phyloP scores from a whole-genome alignment of 1,140 invertebrate species.

The Delia radicum region DNA sequence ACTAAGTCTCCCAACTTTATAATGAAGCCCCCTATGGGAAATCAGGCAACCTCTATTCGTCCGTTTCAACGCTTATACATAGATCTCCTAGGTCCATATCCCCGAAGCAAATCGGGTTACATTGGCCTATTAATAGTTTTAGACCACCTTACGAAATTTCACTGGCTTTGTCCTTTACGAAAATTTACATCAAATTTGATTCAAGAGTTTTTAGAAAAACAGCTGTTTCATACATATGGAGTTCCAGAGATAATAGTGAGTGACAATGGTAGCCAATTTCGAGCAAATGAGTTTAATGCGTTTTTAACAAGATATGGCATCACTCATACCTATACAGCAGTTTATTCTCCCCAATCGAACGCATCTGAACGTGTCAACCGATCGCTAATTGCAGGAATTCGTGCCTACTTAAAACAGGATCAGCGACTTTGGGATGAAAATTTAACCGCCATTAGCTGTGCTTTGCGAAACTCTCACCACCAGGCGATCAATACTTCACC shows the following conservation, averaged over 20 bases:
- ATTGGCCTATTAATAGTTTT: neutral
- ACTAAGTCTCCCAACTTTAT: conserved; percentile 1
- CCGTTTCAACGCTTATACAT: no score
- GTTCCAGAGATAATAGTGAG: neutral
- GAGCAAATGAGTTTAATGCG: neutral
- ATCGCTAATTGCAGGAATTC: conserved; percentile 13
- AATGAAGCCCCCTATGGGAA: neutral
- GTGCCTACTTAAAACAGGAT: conserved; percentile 1
- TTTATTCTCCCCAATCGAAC: conserved; percentile 21
- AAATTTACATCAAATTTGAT: no score
- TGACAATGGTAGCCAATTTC: conserved; percentile 25
- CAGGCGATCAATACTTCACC: neutral
- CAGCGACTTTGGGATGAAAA: conserved; percentile 18
- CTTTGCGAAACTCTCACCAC: neutral
- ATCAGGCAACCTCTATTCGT: no score
- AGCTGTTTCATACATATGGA: no score
- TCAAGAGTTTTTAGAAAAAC: no score
- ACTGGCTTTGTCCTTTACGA: no score
- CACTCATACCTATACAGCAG: neutral
- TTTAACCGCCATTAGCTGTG: no score
- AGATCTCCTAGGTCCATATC: conserved; percentile 24
- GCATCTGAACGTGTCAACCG: conserved; percentile 10
- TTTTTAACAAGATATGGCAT: conserved; percentile 10
- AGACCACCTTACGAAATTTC: no score
- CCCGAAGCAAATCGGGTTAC: neutral